phyloP scores from a whole-genome alignment of 2,888 invertebrate species.

The Oscheius sp. region DNA sequence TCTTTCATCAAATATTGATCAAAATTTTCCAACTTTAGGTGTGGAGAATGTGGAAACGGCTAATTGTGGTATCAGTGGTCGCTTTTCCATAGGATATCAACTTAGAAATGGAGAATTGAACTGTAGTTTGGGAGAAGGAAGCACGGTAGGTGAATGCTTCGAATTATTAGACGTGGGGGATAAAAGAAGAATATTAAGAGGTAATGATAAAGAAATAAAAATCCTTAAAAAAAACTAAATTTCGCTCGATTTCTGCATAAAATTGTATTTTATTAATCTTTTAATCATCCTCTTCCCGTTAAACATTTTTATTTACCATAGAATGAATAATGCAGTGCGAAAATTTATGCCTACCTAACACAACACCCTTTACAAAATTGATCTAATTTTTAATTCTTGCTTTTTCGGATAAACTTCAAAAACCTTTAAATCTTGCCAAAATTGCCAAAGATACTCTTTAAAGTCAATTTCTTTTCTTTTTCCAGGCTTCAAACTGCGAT shows the following conservation, averaged over 20 bases:
- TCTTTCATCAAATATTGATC: not conserved
- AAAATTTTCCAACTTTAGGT: slow-evolving; percentile 6
- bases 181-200: too few species aligned
- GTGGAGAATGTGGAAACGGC: slow-evolving; percentile 43
- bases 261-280: too few species aligned
- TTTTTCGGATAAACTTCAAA: not conserved
- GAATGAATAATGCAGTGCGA: too few species aligned
- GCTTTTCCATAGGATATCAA: slow-evolving; percentile 48
- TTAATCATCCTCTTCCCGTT: too few species aligned
- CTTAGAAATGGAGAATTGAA: slow-evolving; percentile 46
- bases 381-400: not conserved
- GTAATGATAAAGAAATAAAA: too few species aligned
- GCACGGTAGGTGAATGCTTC: slow-evolving; percentile 38
- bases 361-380: too few species aligned
- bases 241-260: too few species aligned
- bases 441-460: not conserved
- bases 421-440: not conserved
- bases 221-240: too few species aligned
- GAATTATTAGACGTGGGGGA: too few species aligned
- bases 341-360: too few species aligned
- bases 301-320: too few species aligned
- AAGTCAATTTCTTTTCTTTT: not conserved
- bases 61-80: slow-evolving; percentile 55
- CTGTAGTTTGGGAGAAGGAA: slow-evolving; percentile 45
- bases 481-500: slow-evolving; percentile 55